Evolutionary conservation across 2,888 invertebrate species (phyloP).

Genomic region (Xestobium rufovillosum): DNA sequence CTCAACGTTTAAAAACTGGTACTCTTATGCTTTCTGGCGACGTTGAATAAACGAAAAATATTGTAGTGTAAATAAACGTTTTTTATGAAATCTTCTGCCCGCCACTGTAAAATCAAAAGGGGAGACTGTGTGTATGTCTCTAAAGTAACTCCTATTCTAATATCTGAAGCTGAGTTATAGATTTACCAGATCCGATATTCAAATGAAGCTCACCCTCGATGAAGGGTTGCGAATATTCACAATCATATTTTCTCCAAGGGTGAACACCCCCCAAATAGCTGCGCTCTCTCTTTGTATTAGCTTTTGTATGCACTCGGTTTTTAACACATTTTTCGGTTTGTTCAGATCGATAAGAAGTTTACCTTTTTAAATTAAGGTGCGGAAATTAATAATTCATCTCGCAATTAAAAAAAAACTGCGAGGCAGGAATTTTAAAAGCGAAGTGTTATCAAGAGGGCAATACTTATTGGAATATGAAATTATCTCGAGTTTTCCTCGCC

Average conservation of each 20-base stretch:
- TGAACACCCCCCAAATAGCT: constrained; percentile 32
- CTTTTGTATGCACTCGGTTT: constrained; percentile 34
- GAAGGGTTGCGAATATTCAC: constrained; percentile 39
- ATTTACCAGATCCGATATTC: constrained; percentile 35
- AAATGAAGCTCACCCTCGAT: constrained; percentile 36
- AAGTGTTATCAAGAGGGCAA: too few relatives aligned
- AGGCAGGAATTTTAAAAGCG: too few relatives aligned
- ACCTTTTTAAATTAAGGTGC: too few relatives aligned
- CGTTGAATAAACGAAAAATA: too few relatives aligned
- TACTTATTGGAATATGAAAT: constrained; percentile 41
- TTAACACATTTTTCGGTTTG: constrained; percentile 32
- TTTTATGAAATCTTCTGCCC: too few relatives aligned
- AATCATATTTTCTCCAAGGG: constrained; percentile 40
- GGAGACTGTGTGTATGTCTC: too few relatives aligned
- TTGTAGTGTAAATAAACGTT: too few relatives aligned
- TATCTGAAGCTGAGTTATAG: constrained; percentile 33
- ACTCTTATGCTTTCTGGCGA: too few relatives aligned
- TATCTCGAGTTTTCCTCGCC: constrained; percentile 44
- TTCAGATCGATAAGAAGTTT: constrained; percentile 21
- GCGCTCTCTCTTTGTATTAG: constrained; percentile 21
- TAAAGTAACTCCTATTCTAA: constrained; percentile 22
- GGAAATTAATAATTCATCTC: constrained; percentile 26
- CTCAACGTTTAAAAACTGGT: too few relatives aligned
- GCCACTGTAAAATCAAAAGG: too few relatives aligned
- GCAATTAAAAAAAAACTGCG: too few relatives aligned